phyloP scores from a whole-genome alignment of 2,797 vertebrate species.

The Poecilia gillii region DNA sequence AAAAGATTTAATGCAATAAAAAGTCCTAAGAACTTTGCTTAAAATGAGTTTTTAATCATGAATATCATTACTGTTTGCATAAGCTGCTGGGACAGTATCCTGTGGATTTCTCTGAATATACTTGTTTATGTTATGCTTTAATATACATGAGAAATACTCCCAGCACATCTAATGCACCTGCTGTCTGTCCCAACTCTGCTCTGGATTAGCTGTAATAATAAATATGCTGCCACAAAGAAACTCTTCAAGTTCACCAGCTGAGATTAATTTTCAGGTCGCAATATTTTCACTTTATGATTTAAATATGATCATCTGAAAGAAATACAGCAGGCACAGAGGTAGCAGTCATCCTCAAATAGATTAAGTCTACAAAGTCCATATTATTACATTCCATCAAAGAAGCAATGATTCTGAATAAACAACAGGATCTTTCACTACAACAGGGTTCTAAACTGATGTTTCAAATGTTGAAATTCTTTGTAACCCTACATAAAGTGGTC shows the following conservation, averaged over 20 bases:
- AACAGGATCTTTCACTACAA: constrained; percentile 28
- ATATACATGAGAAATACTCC: neutral
- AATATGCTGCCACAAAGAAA: neutral
- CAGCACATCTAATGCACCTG: neutral
- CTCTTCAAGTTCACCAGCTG: neutral
- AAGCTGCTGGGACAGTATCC: neutral
- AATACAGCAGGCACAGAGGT: neutral
- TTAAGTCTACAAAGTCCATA: neutral
- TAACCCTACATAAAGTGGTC: neutral
- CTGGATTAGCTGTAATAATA: neutral
- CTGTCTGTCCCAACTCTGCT: neutral
- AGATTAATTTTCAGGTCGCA: neutral
- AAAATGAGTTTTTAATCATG: neutral
- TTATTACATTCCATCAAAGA: neutral
- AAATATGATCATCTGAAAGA: neutral
- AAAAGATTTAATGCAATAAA: neutral
- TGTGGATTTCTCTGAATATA: neutral
- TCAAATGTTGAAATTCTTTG: constrained; percentile 10
- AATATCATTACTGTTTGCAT: neutral
- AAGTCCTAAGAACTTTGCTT: neutral
- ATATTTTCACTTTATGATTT: neutral
- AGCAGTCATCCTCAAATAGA: neutral
- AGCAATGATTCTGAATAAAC: constrained; percentile 45
- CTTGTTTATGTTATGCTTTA: neutral
- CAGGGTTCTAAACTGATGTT: neutral